Conservation (phyloP, 1,140 invertebrate species). For the Scaptodrosophila lebanonensis region DNA sequence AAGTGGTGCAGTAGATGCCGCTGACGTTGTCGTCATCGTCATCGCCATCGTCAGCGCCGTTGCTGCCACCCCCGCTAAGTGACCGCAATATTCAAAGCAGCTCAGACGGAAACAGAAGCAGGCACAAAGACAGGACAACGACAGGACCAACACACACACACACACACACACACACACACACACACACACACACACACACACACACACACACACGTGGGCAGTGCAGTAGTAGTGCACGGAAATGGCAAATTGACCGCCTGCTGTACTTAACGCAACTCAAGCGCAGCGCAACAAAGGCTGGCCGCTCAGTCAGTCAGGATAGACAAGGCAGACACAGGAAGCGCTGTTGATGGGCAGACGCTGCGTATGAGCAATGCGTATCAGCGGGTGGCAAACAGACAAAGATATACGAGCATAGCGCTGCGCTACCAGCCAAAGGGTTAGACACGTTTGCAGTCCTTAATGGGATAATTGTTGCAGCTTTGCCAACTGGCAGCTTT, state of each 20-base stretch:
- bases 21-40: constrained; percentile 12
- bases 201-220: constrained; percentile 11
- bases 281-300: not conserved
- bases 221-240: constrained; percentile 54
- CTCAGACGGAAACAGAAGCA: constrained; percentile 31
- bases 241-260: constrained; percentile 75
- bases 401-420: not conserved
- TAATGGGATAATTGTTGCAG: constrained; percentile 73
- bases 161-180: constrained; percentile 3
- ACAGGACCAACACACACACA: constrained; percentile 4
- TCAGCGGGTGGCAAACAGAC: constrained; percentile 37
- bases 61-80: constrained; percentile 3
- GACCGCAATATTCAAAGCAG: constrained; percentile 28
- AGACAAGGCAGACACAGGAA: constrained; percentile 26
- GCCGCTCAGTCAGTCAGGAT: no score
- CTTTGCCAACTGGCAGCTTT: constrained; percentile 41
- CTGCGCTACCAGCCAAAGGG: constrained; percentile 33
- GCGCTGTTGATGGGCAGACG: constrained; percentile 37
- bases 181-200: constrained; percentile 13
- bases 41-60: not conserved
- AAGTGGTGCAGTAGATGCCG: not conserved
- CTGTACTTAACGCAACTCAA: constrained; percentile 19
- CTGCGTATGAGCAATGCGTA: constrained; percentile 54
- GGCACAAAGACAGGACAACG: constrained; percentile 4
- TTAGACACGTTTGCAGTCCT: constrained; percentile 23